A percentile compares a stretch with the other conserved stretches of the same genome.
Evolutionary conservation across 2,797 vertebrate genomes (phyloP).

Genomic region (Acanthis flammea): DNA sequence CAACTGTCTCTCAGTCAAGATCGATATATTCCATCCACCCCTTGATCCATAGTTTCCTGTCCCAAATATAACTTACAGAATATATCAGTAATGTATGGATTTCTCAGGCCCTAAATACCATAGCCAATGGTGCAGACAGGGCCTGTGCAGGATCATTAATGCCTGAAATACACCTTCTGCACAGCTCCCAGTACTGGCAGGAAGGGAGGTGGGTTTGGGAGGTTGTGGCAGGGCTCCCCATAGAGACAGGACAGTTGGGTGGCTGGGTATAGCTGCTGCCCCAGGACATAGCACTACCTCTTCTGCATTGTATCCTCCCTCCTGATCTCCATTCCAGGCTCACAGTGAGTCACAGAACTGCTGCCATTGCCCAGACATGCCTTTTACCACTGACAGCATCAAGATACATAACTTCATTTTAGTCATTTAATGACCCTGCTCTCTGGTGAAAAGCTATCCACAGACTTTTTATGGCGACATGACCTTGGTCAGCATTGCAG

Average conservation of each 20-base stretch:
- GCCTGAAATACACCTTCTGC: neutral
- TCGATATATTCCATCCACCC: neutral
- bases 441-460: neutral
- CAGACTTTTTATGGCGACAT: neutral
- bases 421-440: neutral
- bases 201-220: neutral
- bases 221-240: neutral
- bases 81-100: fast-evolving
- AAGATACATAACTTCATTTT: neutral
- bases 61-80: neutral
- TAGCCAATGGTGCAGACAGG: neutral
- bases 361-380: neutral
- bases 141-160: neutral
- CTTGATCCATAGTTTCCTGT: neutral
- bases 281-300: neutral
- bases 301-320: neutral
- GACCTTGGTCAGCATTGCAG: neutral
- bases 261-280: neutral
- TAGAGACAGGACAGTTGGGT: neutral
- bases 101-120: neutral
- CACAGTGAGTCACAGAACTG: neutral
- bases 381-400: neutral
- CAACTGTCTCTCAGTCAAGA: neutral
- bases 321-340: neutral
- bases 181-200: neutral